Conservation (phyloP, 1,140 invertebrate genomes). For the Planococcus citri region DNA sequence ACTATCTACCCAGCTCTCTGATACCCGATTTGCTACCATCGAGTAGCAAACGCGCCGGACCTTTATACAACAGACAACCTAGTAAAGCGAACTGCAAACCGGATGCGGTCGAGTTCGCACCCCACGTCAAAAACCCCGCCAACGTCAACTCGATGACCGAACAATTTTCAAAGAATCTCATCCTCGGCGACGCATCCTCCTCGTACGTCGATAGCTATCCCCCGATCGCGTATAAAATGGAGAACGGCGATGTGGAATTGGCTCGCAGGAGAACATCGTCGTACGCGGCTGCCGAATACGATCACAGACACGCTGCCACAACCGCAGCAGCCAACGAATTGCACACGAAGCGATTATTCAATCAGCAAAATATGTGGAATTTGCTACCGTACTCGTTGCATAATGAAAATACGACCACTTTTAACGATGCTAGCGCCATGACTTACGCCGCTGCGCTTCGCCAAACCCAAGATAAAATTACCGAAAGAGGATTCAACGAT, state of each 20-base stretch:
- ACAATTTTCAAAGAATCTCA: neutral
- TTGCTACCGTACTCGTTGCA: neutral
- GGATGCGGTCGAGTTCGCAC: neutral
- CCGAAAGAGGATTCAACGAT: neutral
- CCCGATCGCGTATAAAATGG: neutral
- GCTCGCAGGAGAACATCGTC: neutral
- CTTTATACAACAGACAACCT: neutral
- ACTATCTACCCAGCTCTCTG: neutral
- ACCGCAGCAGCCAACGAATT: neutral
- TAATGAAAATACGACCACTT: neutral
- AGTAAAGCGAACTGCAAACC: neutral
- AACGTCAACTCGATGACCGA: neutral
- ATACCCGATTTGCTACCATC: neutral
- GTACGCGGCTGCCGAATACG: neutral
- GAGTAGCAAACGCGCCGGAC: neutral
- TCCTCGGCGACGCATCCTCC: neutral
- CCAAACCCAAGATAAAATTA: neutral
- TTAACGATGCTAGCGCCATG: slow-evolving; percentile 12
- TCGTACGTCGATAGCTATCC: neutral
- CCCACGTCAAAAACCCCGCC: neutral
- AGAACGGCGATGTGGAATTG: neutral
- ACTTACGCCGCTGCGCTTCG: neutral
- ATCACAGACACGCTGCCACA: neutral
- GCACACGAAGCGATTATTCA: neutral
- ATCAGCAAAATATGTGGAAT: neutral